Evolutionary conservation across 1,140 invertebrate genomes (phyloP), one percentile per base, ranked within the genome.

Genomic region (Amyelois transitella): DNA sequence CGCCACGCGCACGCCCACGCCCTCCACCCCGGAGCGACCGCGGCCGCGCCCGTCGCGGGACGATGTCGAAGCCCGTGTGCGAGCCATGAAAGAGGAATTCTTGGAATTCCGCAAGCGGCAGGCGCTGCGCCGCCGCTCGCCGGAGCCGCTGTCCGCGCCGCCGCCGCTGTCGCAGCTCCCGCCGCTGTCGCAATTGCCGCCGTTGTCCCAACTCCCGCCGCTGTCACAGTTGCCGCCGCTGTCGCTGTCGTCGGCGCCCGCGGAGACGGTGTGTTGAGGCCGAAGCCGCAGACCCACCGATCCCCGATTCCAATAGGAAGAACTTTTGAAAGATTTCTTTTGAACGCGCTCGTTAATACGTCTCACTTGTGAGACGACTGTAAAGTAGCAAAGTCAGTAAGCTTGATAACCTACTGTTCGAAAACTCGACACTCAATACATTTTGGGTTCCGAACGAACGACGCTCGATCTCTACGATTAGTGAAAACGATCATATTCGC

Each of bases 81-180:
- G 96, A 65, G 96, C 96, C 22, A 97, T 98, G 94, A 96, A 97
- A 69, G 95, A 97, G 78, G 97, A 98, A 83, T 99, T 98, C 86
- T 93, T 97, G 77, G 94, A 97, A 77, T 98, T 97, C 86, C 91
- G 96, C 52, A 94, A 96, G 71, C 90, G 96, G 32, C 96, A 97
- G 81, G 95, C 95, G 44, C 91, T 92, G 78, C 88, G 93, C 47
- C 86, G 92, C 58, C 89, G 92, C 65, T 91, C 92, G 77, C 88
- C 89, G 6, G 93, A 94, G 55, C 75, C 82, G 55, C 68, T 71
- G 59, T 61, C 47, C 47, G 48, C 69, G 91, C 64, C 95, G 94
- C 89, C 95, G 83, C 91, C 76, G 62, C 89, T 94, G 51, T 95
- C 96, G 75, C 94, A 94, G 25, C 91, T 92, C 71, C 76, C 92